Evolutionary conservation across 2,113 vertebrate genomes (phyloP), one percentile per base, ranked within the genome.

Genomic region (Apodemus speciosus): DNA sequence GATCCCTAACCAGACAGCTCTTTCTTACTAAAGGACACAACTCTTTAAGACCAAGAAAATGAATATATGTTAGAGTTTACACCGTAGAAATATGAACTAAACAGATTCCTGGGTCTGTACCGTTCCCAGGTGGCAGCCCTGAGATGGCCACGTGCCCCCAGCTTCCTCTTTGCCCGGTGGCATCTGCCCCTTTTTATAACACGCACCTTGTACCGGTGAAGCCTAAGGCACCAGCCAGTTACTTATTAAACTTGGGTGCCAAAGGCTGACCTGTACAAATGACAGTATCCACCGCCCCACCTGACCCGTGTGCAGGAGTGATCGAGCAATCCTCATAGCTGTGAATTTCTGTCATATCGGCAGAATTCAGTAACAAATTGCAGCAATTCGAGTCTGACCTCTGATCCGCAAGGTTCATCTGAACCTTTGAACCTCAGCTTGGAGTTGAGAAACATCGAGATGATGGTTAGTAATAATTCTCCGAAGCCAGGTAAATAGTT

Each of bases 181-280:
- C 97, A 98, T 97, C 97, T 98, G 98, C 98, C 98, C 98, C 96
- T 96, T 97, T 98, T 98, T 98, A 97, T 98, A 98, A 98, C 94
- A 92, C 97, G 98, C 96, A 98, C 98, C 97, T 98, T 98, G 98
- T 97, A 98, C 97, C 97, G 85, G 96, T 93, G 97, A 98, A 98
- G 98, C 97, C 93, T 93, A 89, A 95, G 93, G 95, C 94, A 94
- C 93, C 92, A 96, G 97, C 89, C 97, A 97, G 98, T 99, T 98
- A 98, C 95, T 98, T 96, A 99, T 99, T 99, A 99, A 98, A 96
- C 97, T 62, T 20, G 85, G 96, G 98, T 98, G 97, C 98, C 98
- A 98, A 97, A 98, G 97, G 97, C 97, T 98, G 98, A 98, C 97
- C 98, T 96, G 97, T 95, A 96, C 98, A 97, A 97, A 98, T 98